Percentiles rank a stretch among this genome's conserved stretches.
Conservation (phyloP, 2,888 invertebrate species). For the Andrena haemorrhoa region DNA sequence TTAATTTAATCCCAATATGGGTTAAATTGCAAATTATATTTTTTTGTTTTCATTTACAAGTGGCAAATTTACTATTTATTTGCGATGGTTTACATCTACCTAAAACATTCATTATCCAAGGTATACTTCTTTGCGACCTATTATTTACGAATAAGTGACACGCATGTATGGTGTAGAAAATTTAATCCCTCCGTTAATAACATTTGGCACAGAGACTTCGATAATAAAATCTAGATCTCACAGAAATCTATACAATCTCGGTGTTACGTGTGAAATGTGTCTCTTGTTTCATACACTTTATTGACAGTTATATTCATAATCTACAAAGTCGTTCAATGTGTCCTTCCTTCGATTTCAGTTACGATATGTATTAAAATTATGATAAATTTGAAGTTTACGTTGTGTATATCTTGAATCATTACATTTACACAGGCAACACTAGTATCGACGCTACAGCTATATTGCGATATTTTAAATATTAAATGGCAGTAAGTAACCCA, state of each 20-base stretch:
- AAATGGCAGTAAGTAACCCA: conserved; percentile 70
- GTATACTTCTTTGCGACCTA: conserved; percentile 58
- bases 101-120: conserved; percentile 64
- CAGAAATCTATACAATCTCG: conserved; percentile 46
- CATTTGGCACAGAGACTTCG: conserved; percentile 71
- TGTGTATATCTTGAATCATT: conserved; percentile 35
- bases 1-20: conserved; percentile 76
- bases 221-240: conserved; percentile 70
- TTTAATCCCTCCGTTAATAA: conserved; percentile 36
- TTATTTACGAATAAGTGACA: conserved; percentile 63
- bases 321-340: conserved; percentile 36
- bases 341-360: conserved; percentile 47
- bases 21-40: conserved; percentile 72
- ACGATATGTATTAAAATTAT: conserved; percentile 74
- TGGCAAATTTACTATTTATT: conserved; percentile 61
- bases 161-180: conserved; percentile 53
- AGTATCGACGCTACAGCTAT: conserved; percentile 36
- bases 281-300: conserved; percentile 40
- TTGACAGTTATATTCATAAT: conserved; percentile 41
- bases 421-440: conserved; percentile 45
- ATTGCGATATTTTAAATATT: conserved; percentile 59
- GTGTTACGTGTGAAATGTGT: conserved; percentile 26
- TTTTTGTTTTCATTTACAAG: conserved; percentile 64
- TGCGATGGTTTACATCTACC: conserved; percentile 56
- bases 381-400: conserved; percentile 51